Base-by-base conservation (phyloP, 1,140 invertebrate species). In the Hyles euphorbiae region DNA sequence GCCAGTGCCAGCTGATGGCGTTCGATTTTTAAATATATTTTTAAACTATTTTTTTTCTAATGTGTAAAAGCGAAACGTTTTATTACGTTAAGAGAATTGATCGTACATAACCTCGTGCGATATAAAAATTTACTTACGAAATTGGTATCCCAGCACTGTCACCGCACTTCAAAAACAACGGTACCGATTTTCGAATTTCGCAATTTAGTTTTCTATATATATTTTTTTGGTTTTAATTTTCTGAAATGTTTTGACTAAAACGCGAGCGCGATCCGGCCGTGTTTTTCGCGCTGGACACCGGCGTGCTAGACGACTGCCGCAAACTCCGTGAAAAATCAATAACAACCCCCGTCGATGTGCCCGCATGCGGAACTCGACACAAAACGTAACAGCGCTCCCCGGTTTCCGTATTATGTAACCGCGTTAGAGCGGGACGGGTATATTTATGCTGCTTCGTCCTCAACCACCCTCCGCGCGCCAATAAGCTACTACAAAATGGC, bases 241-340 rank as follows among this genome's bases (percentile, higher is more conserved):
- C 53, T 56, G 51, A 48, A 48, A 48, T 66, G 57, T 70, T 74
- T 76, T 75, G 63, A 58, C 68, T 67, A 57, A 59, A 60, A 67
- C 78, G 81, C 83, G 81, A 70, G 81, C 81, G 82, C 84, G 81
- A 55, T 63, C 68, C 68, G 67, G 74, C 72, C 73, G 77, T 83
- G 72, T 86, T 83, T 84, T 88, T 88, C 83, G 83, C 81, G 82
- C 78, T 85, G 74, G 78, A 74, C 72, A 83, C 85, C 83, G 85
- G 82, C 79, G 74, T 77, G 74, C 64, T 74, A 73, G 72, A 66
- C 72, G 84, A 88, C 85, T 88, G 83, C 83, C 80, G 83, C 85
- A 88, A 84, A 83, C 79, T 84, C 76, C 22, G 65, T 57, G 81
- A 77, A 88, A 87, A 87, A 88, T 88, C 85, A 87, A 87, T 88